Conservation (phyloP, 2,797 vertebrate genomes). For the Gymnoscopelus braueri region DNA sequence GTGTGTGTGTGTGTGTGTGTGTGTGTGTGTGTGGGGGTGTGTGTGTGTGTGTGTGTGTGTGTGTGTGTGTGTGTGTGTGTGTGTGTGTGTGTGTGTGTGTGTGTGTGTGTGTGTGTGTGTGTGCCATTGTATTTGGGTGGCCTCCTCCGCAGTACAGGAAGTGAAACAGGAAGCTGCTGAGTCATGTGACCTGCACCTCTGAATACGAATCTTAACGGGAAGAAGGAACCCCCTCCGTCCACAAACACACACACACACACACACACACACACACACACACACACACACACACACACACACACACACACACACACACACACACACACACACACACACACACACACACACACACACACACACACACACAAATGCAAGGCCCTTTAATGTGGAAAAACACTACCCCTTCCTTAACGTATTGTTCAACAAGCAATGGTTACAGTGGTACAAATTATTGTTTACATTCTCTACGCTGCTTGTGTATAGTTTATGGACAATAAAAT, state of each 20-base stretch:
- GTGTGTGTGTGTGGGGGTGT: constrained; percentile 4
- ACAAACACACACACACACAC: neutral
- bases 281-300: constrained; percentile 4
- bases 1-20: neutral
- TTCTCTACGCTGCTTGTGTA: no score
- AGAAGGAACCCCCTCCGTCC: constrained; percentile 38
- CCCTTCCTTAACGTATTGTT: no score
- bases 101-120: constrained; percentile 1
- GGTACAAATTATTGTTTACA: no score
- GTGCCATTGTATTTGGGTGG: constrained; percentile 35
- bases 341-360: constrained; percentile 3
- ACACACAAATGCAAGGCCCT: neutral
- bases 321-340: constrained; percentile 18
- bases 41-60: no score
- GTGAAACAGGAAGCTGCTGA: constrained; percentile 64
- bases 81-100: constrained; percentile 1
- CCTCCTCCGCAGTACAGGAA: constrained; percentile 54
- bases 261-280: neutral
- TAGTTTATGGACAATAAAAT: neutral
- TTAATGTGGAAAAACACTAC: no score
- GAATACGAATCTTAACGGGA: constrained; percentile 50
- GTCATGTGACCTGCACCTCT: constrained; percentile 56
- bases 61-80: constrained; percentile 14
- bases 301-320: constrained; percentile 11
- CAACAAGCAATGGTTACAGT: no score